Conservation (phyloP, 2,888 invertebrate genomes). For the Caprella mutica region DNA sequence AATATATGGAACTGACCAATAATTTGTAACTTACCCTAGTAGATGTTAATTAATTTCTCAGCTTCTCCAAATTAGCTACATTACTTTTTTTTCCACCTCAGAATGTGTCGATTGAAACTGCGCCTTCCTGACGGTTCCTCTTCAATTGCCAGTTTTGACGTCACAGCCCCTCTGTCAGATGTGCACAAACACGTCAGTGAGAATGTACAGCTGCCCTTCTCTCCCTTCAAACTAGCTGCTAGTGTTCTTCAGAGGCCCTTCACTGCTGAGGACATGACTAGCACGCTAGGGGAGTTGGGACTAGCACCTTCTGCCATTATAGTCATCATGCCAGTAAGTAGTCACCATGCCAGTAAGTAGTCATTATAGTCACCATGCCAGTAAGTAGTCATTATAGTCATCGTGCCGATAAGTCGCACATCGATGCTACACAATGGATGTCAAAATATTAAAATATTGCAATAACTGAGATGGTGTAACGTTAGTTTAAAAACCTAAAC, state of each 20-base stretch:
- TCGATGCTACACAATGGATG: too few species aligned
- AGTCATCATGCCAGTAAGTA: conserved; percentile 16
- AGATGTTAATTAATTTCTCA: too few species aligned
- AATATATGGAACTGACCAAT: too few species aligned
- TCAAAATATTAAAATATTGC: too few species aligned
- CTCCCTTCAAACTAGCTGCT: conserved; percentile 23
- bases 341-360: too few species aligned
- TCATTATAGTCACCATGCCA: conserved; percentile 21
- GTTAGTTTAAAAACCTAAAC: too few species aligned
- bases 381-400: conserved; percentile 25
- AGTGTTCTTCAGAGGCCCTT: conserved; percentile 26
- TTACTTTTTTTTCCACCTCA: not conserved
- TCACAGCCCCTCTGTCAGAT: conserved; percentile 51
- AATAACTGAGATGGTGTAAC: too few species aligned
- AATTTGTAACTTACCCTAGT: too few species aligned
- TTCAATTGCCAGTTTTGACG: conserved; percentile 60
- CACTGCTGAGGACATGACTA: conserved; percentile 16
- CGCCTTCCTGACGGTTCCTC: conserved; percentile 69
- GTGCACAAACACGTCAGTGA: conserved; percentile 47
- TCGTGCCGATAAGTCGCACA: too few species aligned
- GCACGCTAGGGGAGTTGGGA: conserved; percentile 20
- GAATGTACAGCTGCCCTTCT: conserved; percentile 44
- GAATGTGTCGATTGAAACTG: conserved; percentile 57
- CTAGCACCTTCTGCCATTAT: conserved; percentile 32
- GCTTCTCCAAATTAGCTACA: not conserved